Percentiles rank a stretch among this genome's conserved stretches.
Evolutionary conservation across 92 coral and sea anemone genomes (phyloP).

Genomic region (Meandrina meandrites): DNA sequence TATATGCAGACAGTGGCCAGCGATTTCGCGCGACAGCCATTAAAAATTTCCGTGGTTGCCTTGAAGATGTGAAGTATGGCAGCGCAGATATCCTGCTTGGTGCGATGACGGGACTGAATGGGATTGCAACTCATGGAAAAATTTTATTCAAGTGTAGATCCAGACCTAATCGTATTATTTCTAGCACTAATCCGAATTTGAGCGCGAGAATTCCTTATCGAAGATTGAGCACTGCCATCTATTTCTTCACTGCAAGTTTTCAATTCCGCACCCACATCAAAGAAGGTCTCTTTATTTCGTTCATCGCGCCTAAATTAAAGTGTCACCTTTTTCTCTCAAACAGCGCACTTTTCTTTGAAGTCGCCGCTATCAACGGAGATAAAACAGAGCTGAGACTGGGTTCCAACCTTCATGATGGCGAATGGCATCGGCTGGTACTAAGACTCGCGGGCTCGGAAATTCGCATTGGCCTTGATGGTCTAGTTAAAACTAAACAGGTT

Average conservation of each 20-base stretch:
- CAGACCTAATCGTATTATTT: slow-evolving; percentile 14
- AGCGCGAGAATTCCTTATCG: slow-evolving; percentile 13
- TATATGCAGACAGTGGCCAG: background rate
- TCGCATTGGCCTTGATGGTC: slow-evolving; percentile 12
- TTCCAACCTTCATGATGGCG: slow-evolving; percentile 33
- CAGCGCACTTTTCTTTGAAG: slow-evolving; percentile 15
- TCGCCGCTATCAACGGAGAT: background rate
- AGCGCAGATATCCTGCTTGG: slow-evolving; percentile 2
- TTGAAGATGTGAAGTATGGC: slow-evolving; percentile 26
- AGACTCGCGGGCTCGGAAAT: background rate
- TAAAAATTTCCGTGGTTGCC: slow-evolving; percentile 29
- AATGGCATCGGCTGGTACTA: slow-evolving; percentile 38
- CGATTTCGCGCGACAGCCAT: slow-evolving; percentile 15
- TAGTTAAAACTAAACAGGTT: background rate
- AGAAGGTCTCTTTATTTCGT: slow-evolving; percentile 37
- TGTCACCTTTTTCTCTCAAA: slow-evolving; percentile 9
- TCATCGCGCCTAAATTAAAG: slow-evolving; percentile 22
- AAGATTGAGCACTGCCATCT: background rate
- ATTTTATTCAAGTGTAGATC: slow-evolving; percentile 22
- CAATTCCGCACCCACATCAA: slow-evolving; percentile 42
- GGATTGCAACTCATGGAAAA: slow-evolving; percentile 15
- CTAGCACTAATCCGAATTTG: slow-evolving; percentile 26
- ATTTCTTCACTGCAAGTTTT: slow-evolving; percentile 16
- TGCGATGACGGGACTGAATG: slow-evolving; percentile 4
- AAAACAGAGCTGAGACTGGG: slow-evolving; percentile 34